Base-by-base conservation (phyloP, 2,797 vertebrate species). In the Cygnus olor region DNA sequence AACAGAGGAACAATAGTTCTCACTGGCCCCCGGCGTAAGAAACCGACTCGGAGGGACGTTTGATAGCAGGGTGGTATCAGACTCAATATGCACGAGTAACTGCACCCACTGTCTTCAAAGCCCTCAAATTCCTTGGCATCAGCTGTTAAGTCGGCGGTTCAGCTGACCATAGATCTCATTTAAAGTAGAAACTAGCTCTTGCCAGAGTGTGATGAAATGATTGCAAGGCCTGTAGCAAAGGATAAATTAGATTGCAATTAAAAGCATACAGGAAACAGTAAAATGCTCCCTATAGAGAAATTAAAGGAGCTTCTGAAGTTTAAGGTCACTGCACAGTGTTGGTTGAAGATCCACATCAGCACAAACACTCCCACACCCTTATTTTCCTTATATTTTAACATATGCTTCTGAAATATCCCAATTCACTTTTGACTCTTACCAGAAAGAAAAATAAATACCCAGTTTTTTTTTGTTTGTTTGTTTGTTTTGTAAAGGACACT, bases 171-270 rank as follows among this genome's bases (percentile, higher is more conserved):
- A 85, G 22, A 76, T 49, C 56, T 91, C 66, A 66, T 47, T 70
- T 70, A 34, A 84, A 86, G 49, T 2, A 77, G 49, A 84, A 82
- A 68, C 11, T 28, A 6, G 34, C 73, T 78, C 68, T 82, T 73
- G 80, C 64, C 66, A 85, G 47, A 49, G 28, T 11, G 61, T 45
- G 74, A 93, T 78, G 71, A 96, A 89, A 49, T 81, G 0, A 84
- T 60, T 91, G 80, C 88, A 93, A 91, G 47, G 83, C 47, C 64
- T 68, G 36, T 76, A 88, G 85, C 47, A 90, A 93, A 87, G 49
- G 60, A 89, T 80, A 90, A 96, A 91, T 95, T 68, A 88, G 68
- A 70, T 30, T 47, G 49, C 86, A 93, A 92, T 86, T 96, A 91
- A 93, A 92, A 89, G 71, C 78, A 74, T 66, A 64, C 40, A 82